Conservation (phyloP, 2,797 vertebrate species). For the Enteromius afrohamiltoni region DNA sequence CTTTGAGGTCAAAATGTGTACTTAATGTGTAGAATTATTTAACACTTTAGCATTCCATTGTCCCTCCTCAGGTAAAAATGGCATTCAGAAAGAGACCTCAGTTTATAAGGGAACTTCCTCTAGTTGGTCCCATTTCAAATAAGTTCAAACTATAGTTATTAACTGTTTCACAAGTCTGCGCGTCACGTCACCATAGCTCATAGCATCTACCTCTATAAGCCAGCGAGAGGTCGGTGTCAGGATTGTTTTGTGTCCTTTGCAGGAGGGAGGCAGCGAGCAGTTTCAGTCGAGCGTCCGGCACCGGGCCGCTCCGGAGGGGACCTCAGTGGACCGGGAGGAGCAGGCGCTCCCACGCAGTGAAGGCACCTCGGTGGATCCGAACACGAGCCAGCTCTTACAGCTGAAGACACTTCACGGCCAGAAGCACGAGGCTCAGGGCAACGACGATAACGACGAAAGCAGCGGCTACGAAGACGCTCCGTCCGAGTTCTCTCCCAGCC, state of each 20-base stretch:
- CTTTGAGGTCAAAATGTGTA: too few relatives aligned
- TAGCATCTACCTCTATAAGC: too few relatives aligned
- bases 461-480: conserved; percentile 59
- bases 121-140: too few relatives aligned
- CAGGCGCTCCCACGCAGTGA: conserved; percentile 36
- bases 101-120: too few relatives aligned
- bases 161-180: too few relatives aligned
- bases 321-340: conserved; percentile 30
- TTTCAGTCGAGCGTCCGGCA: background rate
- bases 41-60: too few relatives aligned
- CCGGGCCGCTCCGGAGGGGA: conserved; percentile 2
- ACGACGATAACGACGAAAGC: conserved; percentile 55
- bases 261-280: conserved; percentile 66
- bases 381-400: conserved; percentile 22
- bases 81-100: too few relatives aligned
- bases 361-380: background rate
- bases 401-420: background rate
- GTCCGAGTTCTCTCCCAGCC: conserved; percentile 48
- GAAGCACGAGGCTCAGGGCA: background rate
- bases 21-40: too few relatives aligned
- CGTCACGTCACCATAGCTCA: too few relatives aligned
- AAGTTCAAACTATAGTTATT: too few relatives aligned
- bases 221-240: background rate
- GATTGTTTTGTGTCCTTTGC: conserved; percentile 7
- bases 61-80: too few relatives aligned